Conservation (phyloP, 2,797 vertebrate genomes). For the Lagocephalus sceleratus region DNA sequence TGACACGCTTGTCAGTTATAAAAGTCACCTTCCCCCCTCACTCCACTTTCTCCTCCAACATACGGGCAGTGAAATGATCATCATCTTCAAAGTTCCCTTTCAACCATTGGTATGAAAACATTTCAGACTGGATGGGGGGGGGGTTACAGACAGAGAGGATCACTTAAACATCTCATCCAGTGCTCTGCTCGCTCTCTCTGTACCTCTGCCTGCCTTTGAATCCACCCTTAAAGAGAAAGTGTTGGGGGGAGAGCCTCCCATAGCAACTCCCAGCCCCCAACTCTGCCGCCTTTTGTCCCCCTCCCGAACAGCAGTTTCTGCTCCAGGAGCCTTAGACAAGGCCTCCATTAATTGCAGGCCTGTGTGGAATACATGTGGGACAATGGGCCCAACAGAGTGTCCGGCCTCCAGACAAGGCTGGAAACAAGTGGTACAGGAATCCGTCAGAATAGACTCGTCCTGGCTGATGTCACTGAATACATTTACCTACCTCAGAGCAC, state of each 20-base stretch:
- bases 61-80: conserved; percentile 67
- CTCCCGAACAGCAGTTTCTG: conserved; percentile 88
- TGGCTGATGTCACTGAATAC: conserved; percentile 95
- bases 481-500: conserved; percentile 97
- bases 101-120: conserved; percentile 61
- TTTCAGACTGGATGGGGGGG: conserved; percentile 60
- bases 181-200: conserved; percentile 70
- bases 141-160: conserved; percentile 61
- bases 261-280: conserved; percentile 74
- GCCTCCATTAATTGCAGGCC: conserved; percentile 93
- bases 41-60: conserved; percentile 38
- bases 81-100: conserved; percentile 56
- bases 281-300: conserved; percentile 68
- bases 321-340: conserved; percentile 89
- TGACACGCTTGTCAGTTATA: not conserved
- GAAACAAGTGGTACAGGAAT: conserved; percentile 94
- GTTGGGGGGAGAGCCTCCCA: conserved; percentile 70
- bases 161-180: conserved; percentile 67
- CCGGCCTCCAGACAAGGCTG: conserved; percentile 92
- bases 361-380: conserved; percentile 83
- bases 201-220: conserved; percentile 77
- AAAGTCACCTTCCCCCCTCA: not conserved
- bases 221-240: conserved; percentile 57
- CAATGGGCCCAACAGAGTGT: conserved; percentile 88
- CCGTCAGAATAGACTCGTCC: conserved; percentile 90